Conservation (phyloP, 2,888 invertebrate species). For the Apotomis capreana region DNA sequence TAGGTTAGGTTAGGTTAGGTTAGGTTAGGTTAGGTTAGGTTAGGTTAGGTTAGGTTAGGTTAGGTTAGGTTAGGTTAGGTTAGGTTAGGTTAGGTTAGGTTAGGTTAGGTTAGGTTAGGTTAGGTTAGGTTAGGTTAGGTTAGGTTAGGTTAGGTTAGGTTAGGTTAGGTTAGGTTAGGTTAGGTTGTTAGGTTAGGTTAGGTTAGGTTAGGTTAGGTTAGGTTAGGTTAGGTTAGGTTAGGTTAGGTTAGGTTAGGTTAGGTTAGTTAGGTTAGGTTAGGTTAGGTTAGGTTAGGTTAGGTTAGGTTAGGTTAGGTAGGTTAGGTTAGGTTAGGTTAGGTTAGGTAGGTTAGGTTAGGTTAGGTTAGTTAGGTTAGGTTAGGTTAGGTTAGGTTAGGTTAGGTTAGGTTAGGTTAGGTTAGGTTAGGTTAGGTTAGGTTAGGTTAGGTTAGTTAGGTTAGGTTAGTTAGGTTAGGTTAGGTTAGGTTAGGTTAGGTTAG, state of each 20-base stretch:
- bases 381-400: slow-evolving; percentile 41
- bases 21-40: slow-evolving; percentile 39
- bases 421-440: slow-evolving; percentile 37
- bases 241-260: slow-evolving; percentile 38
- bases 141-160: slow-evolving; percentile 41
- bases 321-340: slow-evolving; percentile 43
- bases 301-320: slow-evolving; percentile 44
- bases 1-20: slow-evolving; percentile 40
- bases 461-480: slow-evolving; percentile 13
- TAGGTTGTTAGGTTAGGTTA: slow-evolving; percentile 39
- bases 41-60: slow-evolving; percentile 42
- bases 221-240: slow-evolving; percentile 39
- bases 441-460: slow-evolving; percentile 27
- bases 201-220: slow-evolving; percentile 42
- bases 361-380: slow-evolving; percentile 40
- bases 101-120: slow-evolving; percentile 42
- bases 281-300: slow-evolving; percentile 41
- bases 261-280: slow-evolving; percentile 31
- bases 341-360: slow-evolving; percentile 39
- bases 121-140: slow-evolving; percentile 38
- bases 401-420: slow-evolving; percentile 35
- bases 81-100: slow-evolving; percentile 38
- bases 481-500: slow-evolving; percentile 22
- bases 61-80: slow-evolving; percentile 42
- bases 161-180: slow-evolving; percentile 39